These are phyloP conservation scores for human (Homo sapiens) DNA, from an alignment of 2,113 vertebrate genomes.

Conservation along the genomic window GRCh38 chr12:126497501-126498000, in stretches of 20 bases:
- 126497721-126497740: background rate
- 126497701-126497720: background rate
- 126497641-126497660: too few species aligned
- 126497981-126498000: background rate
- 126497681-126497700: background rate
- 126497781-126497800: background rate
- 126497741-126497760: too few species aligned
- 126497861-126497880: background rate
- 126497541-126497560: background rate
- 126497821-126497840: too few species aligned
- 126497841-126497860: background rate
- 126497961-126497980: background rate
- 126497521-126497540: background rate
- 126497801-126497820: background rate
- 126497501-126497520: background rate
- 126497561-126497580: accelerated
- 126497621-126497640: background rate
- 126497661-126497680: background rate
- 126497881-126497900: accelerated
- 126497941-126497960: background rate
- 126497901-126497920: background rate
- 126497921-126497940: background rate
- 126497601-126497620: accelerated
- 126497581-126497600: background rate
- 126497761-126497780: background rate